phyloP scores from a whole-genome alignment of 2,113 vertebrate genomes.

The Toxotes jaculatrix region DNA sequence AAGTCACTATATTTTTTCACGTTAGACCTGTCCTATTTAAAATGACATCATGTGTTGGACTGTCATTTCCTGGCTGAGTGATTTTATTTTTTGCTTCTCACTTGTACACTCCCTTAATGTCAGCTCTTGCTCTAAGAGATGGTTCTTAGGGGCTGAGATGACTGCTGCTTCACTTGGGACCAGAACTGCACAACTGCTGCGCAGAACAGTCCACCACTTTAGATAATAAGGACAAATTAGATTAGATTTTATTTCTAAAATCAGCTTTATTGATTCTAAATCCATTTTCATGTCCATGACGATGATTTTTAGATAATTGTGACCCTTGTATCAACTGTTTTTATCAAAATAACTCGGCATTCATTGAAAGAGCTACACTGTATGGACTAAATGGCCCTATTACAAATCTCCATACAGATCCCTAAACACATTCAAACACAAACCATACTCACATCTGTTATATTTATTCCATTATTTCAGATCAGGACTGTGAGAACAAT shows the following conservation, averaged over 20 bases:
- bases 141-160: constrained; percentile 20
- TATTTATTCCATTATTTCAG: constrained; percentile 6
- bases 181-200: constrained; percentile 25
- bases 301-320: neutral
- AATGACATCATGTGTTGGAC: constrained; percentile 30
- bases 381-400: neutral
- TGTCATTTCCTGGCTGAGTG: constrained; percentile 55
- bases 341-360: neutral
- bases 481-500: neutral
- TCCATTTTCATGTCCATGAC: neutral
- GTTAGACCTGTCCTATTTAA: constrained; percentile 3
- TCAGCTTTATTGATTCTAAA: neutral
- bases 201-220: constrained; percentile 29
- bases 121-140: constrained; percentile 63
- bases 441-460: neutral
- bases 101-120: constrained; percentile 60
- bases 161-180: constrained; percentile 37
- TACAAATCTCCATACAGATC: neutral
- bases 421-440: neutral
- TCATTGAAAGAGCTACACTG: neutral
- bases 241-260: neutral
- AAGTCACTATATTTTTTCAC: neutral
- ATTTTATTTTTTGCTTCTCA: constrained; percentile 8
- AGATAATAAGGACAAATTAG: neutral
- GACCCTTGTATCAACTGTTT: neutral